Percentiles rank a stretch among this genome's conserved stretches.
Conservation (phyloP, 2,113 vertebrate species). For the Grammomys dolichurus region DNA sequence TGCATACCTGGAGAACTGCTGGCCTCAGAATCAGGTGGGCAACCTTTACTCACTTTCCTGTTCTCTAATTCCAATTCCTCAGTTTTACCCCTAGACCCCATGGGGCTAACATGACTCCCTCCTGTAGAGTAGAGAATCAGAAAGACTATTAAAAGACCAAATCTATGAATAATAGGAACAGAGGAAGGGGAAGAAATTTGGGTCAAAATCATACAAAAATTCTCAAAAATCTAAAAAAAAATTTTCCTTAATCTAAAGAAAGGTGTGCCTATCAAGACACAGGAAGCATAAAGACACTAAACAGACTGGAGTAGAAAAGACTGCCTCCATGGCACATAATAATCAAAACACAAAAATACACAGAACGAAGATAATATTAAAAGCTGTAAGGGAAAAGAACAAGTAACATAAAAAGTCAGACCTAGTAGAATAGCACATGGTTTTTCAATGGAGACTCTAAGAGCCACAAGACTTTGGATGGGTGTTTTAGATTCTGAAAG, state of each 20-base stretch:
- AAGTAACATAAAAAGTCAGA: neutral
- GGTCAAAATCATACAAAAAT: neutral
- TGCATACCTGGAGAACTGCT: neutral
- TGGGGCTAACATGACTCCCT: neutral
- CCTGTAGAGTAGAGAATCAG: neutral
- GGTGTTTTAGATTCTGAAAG: neutral
- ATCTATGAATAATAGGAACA: neutral
- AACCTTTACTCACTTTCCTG: neutral
- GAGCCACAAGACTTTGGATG: neutral
- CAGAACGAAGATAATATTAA: neutral
- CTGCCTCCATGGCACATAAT: neutral
- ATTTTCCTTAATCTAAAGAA: neutral
- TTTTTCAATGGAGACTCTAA: neutral
- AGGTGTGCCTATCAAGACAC: neutral
- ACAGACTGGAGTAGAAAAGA: neutral
- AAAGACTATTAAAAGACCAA: neutral
- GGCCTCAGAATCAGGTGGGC: neutral
- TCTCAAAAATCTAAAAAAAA: neutral
- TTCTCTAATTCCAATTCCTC: neutral
- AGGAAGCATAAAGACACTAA: neutral
- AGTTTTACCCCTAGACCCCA: neutral
- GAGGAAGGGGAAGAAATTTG: neutral
- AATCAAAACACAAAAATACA: neutral
- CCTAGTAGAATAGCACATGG: neutral
- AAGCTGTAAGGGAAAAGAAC: neutral